Conservation (phyloP, 1,140 invertebrate species). For the Chelonus insularis region DNA sequence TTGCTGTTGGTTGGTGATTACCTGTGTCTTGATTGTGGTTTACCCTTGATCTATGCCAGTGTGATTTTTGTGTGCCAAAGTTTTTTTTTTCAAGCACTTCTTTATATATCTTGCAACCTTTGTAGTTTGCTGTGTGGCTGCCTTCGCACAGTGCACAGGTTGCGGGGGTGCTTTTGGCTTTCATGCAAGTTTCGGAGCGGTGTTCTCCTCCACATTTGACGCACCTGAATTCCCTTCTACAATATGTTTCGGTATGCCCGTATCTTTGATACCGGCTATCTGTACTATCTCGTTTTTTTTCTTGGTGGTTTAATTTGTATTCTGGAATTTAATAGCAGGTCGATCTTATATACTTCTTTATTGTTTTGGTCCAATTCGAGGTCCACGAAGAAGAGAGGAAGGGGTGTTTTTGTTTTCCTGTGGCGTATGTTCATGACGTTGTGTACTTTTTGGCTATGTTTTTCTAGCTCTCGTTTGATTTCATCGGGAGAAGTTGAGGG, state of each 20-base stretch:
- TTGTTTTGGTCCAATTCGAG: slow-evolving; percentile 45
- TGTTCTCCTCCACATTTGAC: slow-evolving; percentile 50
- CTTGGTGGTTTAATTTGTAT: slow-evolving; percentile 41
- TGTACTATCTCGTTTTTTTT: slow-evolving; percentile 40
- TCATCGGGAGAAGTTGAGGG: slow-evolving; percentile 35
- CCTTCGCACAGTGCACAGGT: slow-evolving; percentile 44
- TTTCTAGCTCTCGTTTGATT: slow-evolving; percentile 37
- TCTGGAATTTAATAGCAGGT: slow-evolving; percentile 37
- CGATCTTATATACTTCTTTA: slow-evolving; percentile 44
- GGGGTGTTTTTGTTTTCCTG: slow-evolving; percentile 34
- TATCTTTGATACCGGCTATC: slow-evolving; percentile 45
- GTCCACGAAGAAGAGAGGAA: slow-evolving; percentile 46
- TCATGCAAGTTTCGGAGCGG: slow-evolving; percentile 35
- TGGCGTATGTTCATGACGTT: slow-evolving; percentile 36
- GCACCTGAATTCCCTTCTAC: slow-evolving; percentile 36
- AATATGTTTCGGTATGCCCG: slow-evolving; percentile 49
- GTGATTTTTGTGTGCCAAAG: no score
- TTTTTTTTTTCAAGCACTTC: slow-evolving; percentile 31
- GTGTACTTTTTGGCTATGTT: slow-evolving; percentile 36
- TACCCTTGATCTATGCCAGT: no score
- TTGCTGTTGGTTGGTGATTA: no score
- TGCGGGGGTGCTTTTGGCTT: slow-evolving; percentile 36
- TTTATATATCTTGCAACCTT: no score
- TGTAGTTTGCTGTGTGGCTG: slow-evolving; percentile 49
- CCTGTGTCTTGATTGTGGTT: no score